Evolutionary conservation across 2,113 vertebrate genomes (phyloP).

Genomic region (Oophaga pumilio): DNA sequence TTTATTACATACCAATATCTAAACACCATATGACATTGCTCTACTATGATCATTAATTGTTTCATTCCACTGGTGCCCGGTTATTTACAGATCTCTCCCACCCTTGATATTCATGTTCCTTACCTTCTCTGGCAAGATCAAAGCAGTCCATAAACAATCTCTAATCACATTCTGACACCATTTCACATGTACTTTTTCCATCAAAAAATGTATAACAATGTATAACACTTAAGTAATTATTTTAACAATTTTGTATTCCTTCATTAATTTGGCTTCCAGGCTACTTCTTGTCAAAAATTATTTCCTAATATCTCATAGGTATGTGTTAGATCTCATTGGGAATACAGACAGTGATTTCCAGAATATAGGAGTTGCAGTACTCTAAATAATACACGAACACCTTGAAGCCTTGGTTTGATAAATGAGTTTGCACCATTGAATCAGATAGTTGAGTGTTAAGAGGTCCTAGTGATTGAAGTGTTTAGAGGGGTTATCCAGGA

Average conservation of each 20-base stretch:
- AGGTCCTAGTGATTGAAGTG: not conserved
- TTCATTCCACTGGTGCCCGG: not conserved
- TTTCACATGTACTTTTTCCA: not conserved
- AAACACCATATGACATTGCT: constrained; percentile 23
- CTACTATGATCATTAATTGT: constrained; percentile 34
- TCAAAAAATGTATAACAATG: not conserved
- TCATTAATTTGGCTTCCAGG: not conserved
- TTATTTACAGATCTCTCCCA: not conserved
- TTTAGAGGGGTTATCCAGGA: too few relatives aligned
- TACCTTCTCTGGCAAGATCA: not conserved
- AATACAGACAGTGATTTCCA: not conserved
- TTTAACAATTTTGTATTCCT: not conserved
- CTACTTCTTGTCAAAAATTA: not conserved
- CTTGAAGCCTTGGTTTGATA: not conserved
- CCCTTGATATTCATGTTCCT: not conserved
- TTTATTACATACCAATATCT: constrained; percentile 56
- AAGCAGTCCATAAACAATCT: not conserved
- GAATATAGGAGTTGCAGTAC: not conserved
- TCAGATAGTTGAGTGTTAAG: not conserved
- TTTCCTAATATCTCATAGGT: not conserved
- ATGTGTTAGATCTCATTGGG: not conserved
- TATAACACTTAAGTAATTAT: not conserved
- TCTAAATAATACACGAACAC: not conserved
- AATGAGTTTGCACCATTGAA: not conserved
- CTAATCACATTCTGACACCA: not conserved